Evolutionary conservation across 2,888 invertebrate species (phyloP).

Genomic region (Dolichopus griseipennis): DNA sequence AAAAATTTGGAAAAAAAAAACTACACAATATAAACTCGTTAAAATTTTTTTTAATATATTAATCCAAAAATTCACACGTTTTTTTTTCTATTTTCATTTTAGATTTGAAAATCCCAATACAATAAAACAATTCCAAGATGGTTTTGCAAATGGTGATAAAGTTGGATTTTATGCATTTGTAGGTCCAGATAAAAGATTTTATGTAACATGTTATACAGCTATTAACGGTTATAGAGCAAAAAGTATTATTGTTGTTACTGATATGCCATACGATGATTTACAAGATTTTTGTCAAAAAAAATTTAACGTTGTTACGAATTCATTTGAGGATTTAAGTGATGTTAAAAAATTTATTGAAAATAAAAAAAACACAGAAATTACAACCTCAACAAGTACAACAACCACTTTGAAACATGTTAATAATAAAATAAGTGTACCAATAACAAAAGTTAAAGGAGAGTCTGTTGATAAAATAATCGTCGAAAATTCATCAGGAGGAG

Average conservation of each 20-base stretch:
- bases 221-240: not conserved
- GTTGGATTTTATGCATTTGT: constrained; percentile 6
- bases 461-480: not conserved
- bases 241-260: not conserved
- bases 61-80: too few relatives aligned
- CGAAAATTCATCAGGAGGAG: too few relatives aligned
- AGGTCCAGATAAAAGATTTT: not conserved
- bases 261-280: constrained; percentile 4
- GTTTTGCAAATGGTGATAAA: not conserved
- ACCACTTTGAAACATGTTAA: too few relatives aligned
- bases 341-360: not conserved
- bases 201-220: not conserved
- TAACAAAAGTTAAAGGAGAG: not conserved
- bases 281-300: not conserved
- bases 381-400: not conserved
- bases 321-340: not conserved
- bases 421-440: too few relatives aligned
- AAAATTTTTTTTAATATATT: too few relatives aligned
- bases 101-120: not conserved
- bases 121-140: not conserved
- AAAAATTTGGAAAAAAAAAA: too few relatives aligned
- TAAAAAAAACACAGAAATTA: not conserved
- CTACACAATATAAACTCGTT: too few relatives aligned
- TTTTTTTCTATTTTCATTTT: not conserved
- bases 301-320: not conserved